Conservation (phyloP, 2,888 invertebrate species). For the Apoda limacodes region DNA sequence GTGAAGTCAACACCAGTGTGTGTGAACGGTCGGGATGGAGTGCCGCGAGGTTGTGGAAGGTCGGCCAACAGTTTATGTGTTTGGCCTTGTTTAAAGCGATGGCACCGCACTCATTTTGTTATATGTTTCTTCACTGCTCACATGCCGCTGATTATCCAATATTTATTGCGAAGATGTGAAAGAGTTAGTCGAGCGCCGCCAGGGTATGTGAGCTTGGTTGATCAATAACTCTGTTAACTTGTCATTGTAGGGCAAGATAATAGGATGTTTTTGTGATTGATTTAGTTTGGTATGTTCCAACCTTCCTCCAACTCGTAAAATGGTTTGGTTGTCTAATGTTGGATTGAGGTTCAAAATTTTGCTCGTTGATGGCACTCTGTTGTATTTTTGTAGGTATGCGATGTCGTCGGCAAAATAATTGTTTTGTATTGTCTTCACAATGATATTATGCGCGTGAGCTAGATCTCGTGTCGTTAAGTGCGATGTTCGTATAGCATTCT, state of each 20-base stretch:
- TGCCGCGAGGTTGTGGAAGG: conserved; percentile 5
- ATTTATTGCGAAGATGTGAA: no score
- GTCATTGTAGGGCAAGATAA: conserved; percentile 1
- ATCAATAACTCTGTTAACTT: conserved; percentile 3
- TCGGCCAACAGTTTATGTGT: conserved; percentile 10
- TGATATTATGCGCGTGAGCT: no score
- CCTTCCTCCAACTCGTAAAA: conserved; percentile 5
- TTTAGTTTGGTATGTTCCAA: not conserved
- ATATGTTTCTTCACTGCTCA: conserved; percentile 5
- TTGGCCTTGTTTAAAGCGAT: conserved; percentile 1
- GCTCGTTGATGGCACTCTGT: not conserved
- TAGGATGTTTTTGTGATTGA: conserved; percentile 3
- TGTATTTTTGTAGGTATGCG: not conserved
- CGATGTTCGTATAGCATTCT: conserved; percentile 1
- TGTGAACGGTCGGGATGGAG: conserved; percentile 8
- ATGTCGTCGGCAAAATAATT: conserved; percentile 1
- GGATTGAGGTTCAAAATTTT: conserved; percentile 4
- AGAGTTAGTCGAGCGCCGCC: conserved; percentile 6
- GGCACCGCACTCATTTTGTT: conserved; percentile 9
- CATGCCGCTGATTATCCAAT: conserved; percentile 9
- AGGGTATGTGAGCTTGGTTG: conserved; percentile 3
- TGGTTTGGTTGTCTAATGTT: conserved; percentile 1
- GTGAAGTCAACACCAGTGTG: conserved; percentile 12
- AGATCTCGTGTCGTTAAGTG: no score
- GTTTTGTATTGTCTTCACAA: not conserved